Evolutionary conservation across 2,113 vertebrate genomes (phyloP).

Genomic region (Pseudopodoces humilis): DNA sequence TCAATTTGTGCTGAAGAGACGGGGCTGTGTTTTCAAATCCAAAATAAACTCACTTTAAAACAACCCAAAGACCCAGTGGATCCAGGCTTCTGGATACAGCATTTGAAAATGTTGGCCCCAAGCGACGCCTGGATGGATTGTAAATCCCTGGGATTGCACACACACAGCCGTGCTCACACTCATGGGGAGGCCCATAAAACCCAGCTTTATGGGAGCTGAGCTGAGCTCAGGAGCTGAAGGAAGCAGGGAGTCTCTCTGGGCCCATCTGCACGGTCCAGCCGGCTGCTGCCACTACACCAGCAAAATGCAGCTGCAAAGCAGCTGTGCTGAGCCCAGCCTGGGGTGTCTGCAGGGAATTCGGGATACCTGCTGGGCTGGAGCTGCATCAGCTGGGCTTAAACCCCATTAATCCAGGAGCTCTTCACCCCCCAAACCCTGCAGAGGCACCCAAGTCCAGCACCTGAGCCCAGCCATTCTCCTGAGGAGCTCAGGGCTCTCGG

Average conservation of each 20-base stretch:
- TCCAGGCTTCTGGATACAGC: conserved; percentile 18
- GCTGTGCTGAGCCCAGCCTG: not conserved
- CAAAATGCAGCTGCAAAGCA: conserved; percentile 5
- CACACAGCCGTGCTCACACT: not conserved
- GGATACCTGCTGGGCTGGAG: not conserved
- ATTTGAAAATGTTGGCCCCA: not conserved
- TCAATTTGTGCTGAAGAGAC: not conserved
- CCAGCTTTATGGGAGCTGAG: not conserved
- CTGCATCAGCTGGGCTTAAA: accelerated
- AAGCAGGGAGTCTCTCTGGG: not conserved
- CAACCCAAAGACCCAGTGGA: not conserved
- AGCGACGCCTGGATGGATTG: not conserved
- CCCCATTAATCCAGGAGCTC: not conserved
- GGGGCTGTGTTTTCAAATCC: not conserved
- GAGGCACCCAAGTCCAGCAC: not conserved
- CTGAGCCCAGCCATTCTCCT: not conserved
- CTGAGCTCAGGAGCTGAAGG: not conserved
- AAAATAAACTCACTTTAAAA: not conserved
- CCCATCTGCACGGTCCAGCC: not conserved
- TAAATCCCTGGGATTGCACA: not conserved
- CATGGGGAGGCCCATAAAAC: not conserved
- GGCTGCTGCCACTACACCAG: not conserved
- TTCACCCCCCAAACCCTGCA: not conserved
- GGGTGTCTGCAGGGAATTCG: not conserved
- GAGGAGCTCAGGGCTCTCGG: not conserved